Evolutionary conservation across 2,888 invertebrate genomes (phyloP), one percentile per base, ranked within the genome.

Genomic region (Dynastes hyllus): DNA sequence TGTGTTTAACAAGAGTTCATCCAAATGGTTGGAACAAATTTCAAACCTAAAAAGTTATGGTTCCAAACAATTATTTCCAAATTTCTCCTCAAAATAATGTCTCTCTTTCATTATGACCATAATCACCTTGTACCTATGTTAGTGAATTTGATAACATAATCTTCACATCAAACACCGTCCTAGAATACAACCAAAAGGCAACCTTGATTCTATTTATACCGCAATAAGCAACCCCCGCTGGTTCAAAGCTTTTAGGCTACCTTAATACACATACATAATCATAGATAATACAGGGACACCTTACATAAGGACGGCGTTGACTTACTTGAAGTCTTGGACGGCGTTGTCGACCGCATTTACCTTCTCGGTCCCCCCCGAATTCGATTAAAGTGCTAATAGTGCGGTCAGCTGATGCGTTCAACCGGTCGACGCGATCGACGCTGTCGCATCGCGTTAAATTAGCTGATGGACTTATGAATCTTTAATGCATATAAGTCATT

Each of bases 371-470:
- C 5, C 6, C 22, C 2, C 22, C 55, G 16, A n/a, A 55, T 55
- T 55, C 55, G 55, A 55, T 22, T 55, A 55, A n/a, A 55, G 55
- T 55, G 55, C 55, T n/a, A 55, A 55, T 55, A 55, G 16, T 22
- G 55, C 55, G 55, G 55, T 55, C 55, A 16, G 55, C 55, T 45
- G 55, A 55, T 2, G 22, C 55, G 45, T 45, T 22, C 16, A 55
- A 53, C 11, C 11, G 53, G 53, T 53, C 53, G 5, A 37, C 8
- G 22, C 22, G 22, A 22, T 22, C 53, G 53, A n/a, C 11, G 53
- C 3, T 11, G 3, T 9, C 16, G 2, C 2, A 55, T 55, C 13
- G 55, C 22, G 13, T n/a, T 55, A 55, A 22, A 22, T 55, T 22
- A 55, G 55, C 22, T 22, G 55, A 55, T 55, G 55, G 22, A 22